phyloP scores from a whole-genome alignment of 2,888 invertebrate species.

The Tyria jacobaeae region DNA sequence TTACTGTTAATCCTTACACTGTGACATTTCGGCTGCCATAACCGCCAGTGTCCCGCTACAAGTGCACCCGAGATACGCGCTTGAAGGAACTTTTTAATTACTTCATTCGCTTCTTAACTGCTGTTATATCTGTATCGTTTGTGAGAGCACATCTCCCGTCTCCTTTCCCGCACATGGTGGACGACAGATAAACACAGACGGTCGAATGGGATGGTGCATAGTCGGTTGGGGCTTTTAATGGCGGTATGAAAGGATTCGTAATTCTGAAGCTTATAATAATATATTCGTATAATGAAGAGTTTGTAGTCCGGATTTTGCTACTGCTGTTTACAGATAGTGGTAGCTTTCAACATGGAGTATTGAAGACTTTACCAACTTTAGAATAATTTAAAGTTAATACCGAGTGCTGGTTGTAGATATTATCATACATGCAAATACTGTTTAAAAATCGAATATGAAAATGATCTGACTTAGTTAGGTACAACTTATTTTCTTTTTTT shows the following conservation, averaged over 20 bases:
- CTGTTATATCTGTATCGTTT: constrained; percentile 27
- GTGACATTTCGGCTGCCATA: constrained; percentile 42
- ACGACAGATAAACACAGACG: constrained; percentile 14
- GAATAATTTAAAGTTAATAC: no score
- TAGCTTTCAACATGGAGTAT: neutral
- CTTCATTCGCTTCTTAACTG: constrained; percentile 51
- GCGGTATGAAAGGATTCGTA: neutral
- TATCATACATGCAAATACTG: no score
- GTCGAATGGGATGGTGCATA: constrained; percentile 6
- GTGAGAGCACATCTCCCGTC: constrained; percentile 1
- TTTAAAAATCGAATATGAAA: no score
- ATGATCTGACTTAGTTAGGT: no score
- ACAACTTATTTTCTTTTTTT: no score
- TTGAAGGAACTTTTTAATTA: constrained; percentile 61
- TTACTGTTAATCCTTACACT: constrained; percentile 16
- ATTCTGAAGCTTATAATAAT: neutral
- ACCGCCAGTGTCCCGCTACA: constrained; percentile 54
- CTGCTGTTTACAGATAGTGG: neutral
- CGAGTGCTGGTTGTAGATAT: no score
- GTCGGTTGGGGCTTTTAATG: neutral
- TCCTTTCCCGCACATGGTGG: neutral
- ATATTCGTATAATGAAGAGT: neutral
- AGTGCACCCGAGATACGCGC: constrained; percentile 42
- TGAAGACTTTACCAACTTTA: no score
- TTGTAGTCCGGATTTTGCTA: neutral